Conservation (phyloP, 1,140 invertebrate species). For the Cotesia chilonis region DNA sequence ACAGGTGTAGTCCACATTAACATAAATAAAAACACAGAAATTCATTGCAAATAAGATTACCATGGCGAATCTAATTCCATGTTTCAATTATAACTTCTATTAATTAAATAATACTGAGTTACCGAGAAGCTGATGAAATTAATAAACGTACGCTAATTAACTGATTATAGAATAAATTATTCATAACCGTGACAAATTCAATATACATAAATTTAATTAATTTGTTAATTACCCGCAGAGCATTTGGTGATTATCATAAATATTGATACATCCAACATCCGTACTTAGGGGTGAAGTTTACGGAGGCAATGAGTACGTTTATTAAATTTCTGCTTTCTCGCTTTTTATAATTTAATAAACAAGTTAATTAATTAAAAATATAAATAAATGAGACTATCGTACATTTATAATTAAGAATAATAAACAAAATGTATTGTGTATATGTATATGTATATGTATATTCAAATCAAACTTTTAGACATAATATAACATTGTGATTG, state of each 20-base stretch:
- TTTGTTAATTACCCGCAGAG: conserved; percentile 15
- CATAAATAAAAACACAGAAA: not conserved
- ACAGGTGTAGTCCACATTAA: conserved; percentile 4
- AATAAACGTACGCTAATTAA: conserved; percentile 3
- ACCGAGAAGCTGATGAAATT: conserved; percentile 24
- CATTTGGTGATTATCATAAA: not conserved
- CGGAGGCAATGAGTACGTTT: not conserved
- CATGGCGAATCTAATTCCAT: not conserved
- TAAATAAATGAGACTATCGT: conserved; percentile 21
- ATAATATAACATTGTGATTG: conserved; percentile 34
- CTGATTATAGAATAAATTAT: conserved; percentile 16
- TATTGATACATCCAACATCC: not conserved
- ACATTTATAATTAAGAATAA: conserved; percentile 11
- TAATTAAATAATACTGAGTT: not conserved
- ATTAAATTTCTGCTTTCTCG: conserved; percentile 1
- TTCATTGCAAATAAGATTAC: conserved; percentile 12
- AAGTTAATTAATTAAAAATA: not conserved
- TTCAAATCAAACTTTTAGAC: conserved; percentile 30
- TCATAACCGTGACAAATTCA: not conserved
- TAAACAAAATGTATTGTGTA: not conserved
- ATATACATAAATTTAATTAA: conserved; percentile 18
- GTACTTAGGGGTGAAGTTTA: not conserved
- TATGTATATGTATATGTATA: conserved; percentile 20
- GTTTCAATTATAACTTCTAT: conserved; percentile 6
- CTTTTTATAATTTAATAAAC: not conserved